A percentile compares a stretch with the other conserved stretches of the same genome.
These are phyloP conservation scores for Conger conger DNA, from an alignment of 2,113 vertebrate species.

Conservation along the genomic window DNA sequence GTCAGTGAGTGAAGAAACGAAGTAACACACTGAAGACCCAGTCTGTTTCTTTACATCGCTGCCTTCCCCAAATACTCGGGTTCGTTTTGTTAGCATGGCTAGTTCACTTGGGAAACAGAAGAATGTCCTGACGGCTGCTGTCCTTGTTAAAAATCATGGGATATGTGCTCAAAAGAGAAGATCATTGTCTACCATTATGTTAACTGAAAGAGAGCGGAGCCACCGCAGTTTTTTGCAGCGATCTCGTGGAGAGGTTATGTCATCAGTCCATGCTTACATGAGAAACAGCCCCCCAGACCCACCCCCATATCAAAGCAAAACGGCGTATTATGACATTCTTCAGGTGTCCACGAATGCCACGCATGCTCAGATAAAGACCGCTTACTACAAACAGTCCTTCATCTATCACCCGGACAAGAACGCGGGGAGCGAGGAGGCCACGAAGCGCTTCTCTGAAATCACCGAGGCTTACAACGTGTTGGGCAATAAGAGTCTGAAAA, in stretches of 20 bases:
- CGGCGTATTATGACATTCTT: constrained; percentile 79
- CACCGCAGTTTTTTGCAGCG: neutral
- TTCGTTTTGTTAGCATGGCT: neutral
- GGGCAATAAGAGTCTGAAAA: constrained; percentile 73
- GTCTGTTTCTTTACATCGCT: neutral
- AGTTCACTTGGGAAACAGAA: neutral
- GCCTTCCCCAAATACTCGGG: neutral
- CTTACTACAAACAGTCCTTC: constrained; percentile 85
- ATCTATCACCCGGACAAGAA: constrained; percentile 86
- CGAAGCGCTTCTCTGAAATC: constrained; percentile 72
- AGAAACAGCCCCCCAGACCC: constrained; percentile 17
- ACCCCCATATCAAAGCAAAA: constrained; percentile 56
- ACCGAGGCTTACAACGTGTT: constrained; percentile 82
- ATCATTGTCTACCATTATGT: neutral
- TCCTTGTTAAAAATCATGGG: neutral
- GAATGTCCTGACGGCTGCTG: neutral
- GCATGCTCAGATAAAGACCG: constrained; percentile 84
- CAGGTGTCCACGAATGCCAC: constrained; percentile 72
- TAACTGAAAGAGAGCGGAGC: neutral
- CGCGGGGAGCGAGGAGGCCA: constrained; percentile 66
- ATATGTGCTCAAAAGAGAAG: neutral
- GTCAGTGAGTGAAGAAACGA: neutral
- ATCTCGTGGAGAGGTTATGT: neutral
- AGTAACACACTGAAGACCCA: neutral
- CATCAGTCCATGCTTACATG: constrained; percentile 42